Percentiles rank a stretch among this genome's conserved stretches.
Conservation (phyloP, 2,888 invertebrate genomes). For the Eupithecia inturbata region DNA sequence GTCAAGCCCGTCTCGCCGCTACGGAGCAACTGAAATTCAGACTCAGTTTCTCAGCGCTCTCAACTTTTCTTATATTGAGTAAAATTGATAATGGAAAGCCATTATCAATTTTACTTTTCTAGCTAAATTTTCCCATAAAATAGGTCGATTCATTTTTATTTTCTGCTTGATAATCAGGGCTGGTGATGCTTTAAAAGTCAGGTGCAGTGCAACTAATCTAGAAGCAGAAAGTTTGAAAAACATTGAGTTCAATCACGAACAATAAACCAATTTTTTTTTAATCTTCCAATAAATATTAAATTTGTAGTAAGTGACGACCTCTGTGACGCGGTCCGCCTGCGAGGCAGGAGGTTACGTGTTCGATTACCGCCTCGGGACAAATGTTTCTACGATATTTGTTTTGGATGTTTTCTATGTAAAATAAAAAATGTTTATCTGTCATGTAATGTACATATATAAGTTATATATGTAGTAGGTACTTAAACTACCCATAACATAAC, state of each 20-base stretch:
- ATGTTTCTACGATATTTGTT: background rate
- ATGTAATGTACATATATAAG: too few relatives aligned
- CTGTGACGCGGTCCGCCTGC: background rate
- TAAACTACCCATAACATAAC: too few relatives aligned
- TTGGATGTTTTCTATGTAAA: background rate
- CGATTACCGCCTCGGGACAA: background rate
- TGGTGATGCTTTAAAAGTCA: background rate
- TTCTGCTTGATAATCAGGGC: background rate
- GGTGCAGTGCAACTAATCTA: background rate
- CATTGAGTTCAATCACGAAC: too few relatives aligned
- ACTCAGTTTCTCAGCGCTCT: background rate
- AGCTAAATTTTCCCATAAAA: background rate
- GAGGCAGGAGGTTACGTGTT: background rate
- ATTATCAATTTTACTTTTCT: background rate
- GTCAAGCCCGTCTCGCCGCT: background rate
- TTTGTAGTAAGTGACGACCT: background rate
- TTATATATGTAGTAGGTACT: too few relatives aligned
- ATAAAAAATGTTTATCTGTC: too few relatives aligned
- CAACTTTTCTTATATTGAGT: background rate
- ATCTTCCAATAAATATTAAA: too few relatives aligned
- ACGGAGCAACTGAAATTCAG: slow-evolving; percentile 3
- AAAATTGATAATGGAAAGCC: background rate
- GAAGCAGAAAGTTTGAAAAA: background rate
- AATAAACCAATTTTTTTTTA: too few relatives aligned
- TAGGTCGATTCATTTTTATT: background rate